phyloP scores from a whole-genome alignment of 2,797 vertebrate genomes.

The Sparidentex hasta region DNA sequence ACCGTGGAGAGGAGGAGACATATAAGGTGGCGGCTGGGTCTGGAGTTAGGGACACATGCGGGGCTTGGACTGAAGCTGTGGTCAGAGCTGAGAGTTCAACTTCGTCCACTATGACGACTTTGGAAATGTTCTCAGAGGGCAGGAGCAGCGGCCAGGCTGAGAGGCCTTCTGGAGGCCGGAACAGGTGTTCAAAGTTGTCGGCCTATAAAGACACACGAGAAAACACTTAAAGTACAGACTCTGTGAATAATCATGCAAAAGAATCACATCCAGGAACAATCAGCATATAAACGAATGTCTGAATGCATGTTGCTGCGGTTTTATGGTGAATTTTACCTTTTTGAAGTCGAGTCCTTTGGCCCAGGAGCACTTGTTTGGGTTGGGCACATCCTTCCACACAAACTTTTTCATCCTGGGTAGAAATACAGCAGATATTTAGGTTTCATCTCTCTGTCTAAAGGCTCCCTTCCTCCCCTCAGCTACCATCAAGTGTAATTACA shows the following conservation, averaged over 20 bases:
- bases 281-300: not conserved
- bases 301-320: not conserved
- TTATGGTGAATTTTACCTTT: slow-evolving; percentile 84
- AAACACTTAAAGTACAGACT: not conserved
- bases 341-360: slow-evolving; percentile 93
- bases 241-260: not conserved
- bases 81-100: slow-evolving; percentile 51
- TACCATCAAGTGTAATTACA: slow-evolving; percentile 54
- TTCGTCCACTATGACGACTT: slow-evolving; percentile 87
- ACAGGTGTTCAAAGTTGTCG: slow-evolving; percentile 90
- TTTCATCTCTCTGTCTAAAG: not conserved
- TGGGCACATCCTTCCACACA: slow-evolving; percentile 96
- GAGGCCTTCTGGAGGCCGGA: slow-evolving; percentile 84
- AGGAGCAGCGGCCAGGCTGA: slow-evolving; percentile 88
- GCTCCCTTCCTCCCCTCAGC: not conserved
- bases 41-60: slow-evolving; percentile 31
- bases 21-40: slow-evolving; percentile 26
- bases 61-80: slow-evolving; percentile 63
- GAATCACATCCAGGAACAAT: not conserved
- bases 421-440: slow-evolving; percentile 39
- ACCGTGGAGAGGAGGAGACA: slow-evolving; percentile 20
- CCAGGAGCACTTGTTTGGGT: slow-evolving; percentile 97
- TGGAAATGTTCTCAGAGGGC: slow-evolving; percentile 89
- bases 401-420: slow-evolving; percentile 91
- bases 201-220: slow-evolving; percentile 81